phyloP scores from a whole-genome alignment of 2,113 vertebrate genomes.

The Plecotus auritus region DNA sequence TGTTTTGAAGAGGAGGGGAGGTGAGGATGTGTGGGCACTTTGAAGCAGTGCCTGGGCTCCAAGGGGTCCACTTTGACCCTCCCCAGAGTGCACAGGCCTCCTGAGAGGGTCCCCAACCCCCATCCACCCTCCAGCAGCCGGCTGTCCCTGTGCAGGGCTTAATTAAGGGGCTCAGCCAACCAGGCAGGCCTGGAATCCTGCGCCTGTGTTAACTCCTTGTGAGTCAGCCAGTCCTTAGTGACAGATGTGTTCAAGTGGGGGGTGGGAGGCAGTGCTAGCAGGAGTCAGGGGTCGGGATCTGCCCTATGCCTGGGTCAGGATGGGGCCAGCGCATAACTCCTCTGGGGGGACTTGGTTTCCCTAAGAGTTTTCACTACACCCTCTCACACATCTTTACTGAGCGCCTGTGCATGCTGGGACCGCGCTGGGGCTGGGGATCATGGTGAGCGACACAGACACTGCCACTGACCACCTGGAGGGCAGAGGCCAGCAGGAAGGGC shows the following conservation, averaged over 20 bases:
- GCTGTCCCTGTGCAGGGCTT: not conserved
- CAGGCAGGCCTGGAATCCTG: not conserved
- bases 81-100: no score
- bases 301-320: not conserved
- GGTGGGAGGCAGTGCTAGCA: not conserved
- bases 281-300: not conserved
- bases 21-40: fast-evolving
- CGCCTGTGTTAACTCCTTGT: not conserved
- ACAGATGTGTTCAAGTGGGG: not conserved
- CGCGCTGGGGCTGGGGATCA: not conserved
- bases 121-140: fast-evolving
- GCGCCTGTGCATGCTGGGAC: fast-evolving
- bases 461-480: not conserved
- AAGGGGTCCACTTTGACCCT: not conserved
- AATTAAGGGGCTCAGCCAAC: not conserved
- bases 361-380: not conserved
- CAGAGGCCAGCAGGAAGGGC: not conserved
- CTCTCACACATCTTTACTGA: not conserved
- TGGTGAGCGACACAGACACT: not conserved
- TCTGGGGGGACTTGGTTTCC: not conserved
- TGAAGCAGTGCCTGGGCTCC: not conserved
- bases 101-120: not conserved
- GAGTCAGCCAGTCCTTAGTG: not conserved
- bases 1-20: not conserved
- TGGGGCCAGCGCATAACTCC: no score